Conservation (phyloP, 2,797 vertebrate species). For the Enteromius anoplus region DNA sequence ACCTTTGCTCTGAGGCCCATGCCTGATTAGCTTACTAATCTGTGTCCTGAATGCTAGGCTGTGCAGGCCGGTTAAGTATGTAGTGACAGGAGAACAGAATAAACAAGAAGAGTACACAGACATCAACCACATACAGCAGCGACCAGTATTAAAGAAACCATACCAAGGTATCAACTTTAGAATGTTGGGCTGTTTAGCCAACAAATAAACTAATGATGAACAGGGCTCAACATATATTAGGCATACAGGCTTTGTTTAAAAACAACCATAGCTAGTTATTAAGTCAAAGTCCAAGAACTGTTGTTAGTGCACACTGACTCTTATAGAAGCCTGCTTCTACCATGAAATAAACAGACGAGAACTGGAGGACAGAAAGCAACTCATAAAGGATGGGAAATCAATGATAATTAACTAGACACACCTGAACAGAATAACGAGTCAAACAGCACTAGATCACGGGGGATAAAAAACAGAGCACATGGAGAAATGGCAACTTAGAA, state of each 20-base stretch:
- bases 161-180: not conserved
- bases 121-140: not conserved
- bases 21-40: constrained; percentile 29
- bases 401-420: too few relatives aligned
- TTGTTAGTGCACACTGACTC: not conserved
- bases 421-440: too few relatives aligned
- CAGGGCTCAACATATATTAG: not conserved
- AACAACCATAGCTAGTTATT: not conserved
- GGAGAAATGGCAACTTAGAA: too few relatives aligned
- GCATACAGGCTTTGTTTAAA: not conserved
- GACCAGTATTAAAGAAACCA: not conserved
- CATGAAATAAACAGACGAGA: not conserved
- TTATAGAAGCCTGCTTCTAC: not conserved
- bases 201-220: not conserved
- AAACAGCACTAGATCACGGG: too few relatives aligned
- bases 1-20: constrained; percentile 4
- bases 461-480: too few relatives aligned
- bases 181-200: not conserved
- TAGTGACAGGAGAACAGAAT: constrained; percentile 1
- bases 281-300: constrained; percentile 1
- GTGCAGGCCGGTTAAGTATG: not conserved
- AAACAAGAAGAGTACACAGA: not conserved
- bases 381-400: too few relatives aligned
- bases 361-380: too few relatives aligned
- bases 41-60: not conserved